Evolutionary conservation across 1,140 invertebrate genomes (phyloP).

Genomic region (Euschistus heros): DNA sequence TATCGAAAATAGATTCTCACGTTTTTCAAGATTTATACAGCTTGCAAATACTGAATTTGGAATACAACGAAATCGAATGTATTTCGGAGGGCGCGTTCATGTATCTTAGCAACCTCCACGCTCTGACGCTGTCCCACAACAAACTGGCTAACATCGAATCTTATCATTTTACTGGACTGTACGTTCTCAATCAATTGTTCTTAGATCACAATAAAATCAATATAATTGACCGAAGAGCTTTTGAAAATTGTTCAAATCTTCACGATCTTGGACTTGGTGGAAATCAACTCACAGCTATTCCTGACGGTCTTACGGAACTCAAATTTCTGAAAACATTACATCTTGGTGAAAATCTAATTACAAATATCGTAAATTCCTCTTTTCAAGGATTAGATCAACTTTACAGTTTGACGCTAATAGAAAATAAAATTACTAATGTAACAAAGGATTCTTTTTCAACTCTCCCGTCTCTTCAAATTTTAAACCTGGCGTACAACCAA

Average conservation of each 20-base stretch:
- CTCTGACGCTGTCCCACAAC: conserved; percentile 62
- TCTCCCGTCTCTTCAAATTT: conserved; percentile 49
- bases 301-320: conserved; percentile 61
- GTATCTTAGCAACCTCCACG: conserved; percentile 63
- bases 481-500: conserved; percentile 57
- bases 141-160: conserved; percentile 54
- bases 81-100: conserved; percentile 63
- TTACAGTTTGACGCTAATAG: conserved; percentile 51
- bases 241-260: conserved; percentile 65
- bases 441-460: conserved; percentile 53
- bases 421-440: conserved; percentile 55
- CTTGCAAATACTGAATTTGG: conserved; percentile 63
- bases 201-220: conserved; percentile 63
- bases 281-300: conserved; percentile 69
- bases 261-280: conserved; percentile 77
- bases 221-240: conserved; percentile 56
- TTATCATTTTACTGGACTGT: conserved; percentile 57
- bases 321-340: conserved; percentile 66
- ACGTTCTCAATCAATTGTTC: conserved; percentile 57
- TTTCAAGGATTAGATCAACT: conserved; percentile 48
- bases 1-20: conserved; percentile 55
- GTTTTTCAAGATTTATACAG: conserved; percentile 64
- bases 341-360: conserved; percentile 72
- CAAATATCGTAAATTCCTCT: conserved; percentile 46
- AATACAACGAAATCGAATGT: conserved; percentile 59